Evolutionary conservation across 2,888 invertebrate genomes (phyloP), one percentile per base, ranked within the genome.

Genomic region (Cheilosia grossa): DNA sequence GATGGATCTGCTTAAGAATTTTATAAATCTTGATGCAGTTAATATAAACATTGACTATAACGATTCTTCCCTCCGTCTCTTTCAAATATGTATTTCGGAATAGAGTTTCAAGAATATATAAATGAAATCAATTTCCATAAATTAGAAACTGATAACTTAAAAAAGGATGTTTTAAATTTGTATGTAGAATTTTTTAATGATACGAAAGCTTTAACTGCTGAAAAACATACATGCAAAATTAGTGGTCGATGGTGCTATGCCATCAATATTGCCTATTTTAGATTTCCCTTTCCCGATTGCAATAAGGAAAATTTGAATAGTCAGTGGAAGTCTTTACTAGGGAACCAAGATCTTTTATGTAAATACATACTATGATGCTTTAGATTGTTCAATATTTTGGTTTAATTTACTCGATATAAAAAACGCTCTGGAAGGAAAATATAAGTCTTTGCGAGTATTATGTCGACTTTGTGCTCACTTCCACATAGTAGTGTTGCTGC

Each of bases 401-500:
- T 27, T 51, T 15, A 49, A 66, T 21, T 21, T 66, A 27, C 7
- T 49, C 3, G 21, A 66, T 49, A 19, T 2, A 19, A 42, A 40
- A 58, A 64, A 51, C n/a, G 19, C 58, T 19, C n/a, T 58, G 2
- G 58, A 42, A 42, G 58, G 49, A 58, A 51, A 67, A 59, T 44
- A 75, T 61, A 21, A 61, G 54, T 33, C 40, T 77, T 21, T 30
- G 58, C 13, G 10, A 24, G 10, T 75, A 67, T 42, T 42, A 77
- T 67, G 67, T 56, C 47, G 13, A 69, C 21, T 37, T 69, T 77
- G 47, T 59, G 42, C 19, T 54, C 69, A 13, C n/a, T 54, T 15
- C 27, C 54, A 1, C 59, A 75, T 53, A 75, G 75, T 24, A 67
- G 59, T 42, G 75, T 67, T 40, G 67, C 59, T n/a, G 67, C 69